Percentiles rank a stretch among this genome's conserved stretches.
Evolutionary conservation across 2,888 invertebrate species (phyloP).

Genomic region (Diarsia rubi): DNA sequence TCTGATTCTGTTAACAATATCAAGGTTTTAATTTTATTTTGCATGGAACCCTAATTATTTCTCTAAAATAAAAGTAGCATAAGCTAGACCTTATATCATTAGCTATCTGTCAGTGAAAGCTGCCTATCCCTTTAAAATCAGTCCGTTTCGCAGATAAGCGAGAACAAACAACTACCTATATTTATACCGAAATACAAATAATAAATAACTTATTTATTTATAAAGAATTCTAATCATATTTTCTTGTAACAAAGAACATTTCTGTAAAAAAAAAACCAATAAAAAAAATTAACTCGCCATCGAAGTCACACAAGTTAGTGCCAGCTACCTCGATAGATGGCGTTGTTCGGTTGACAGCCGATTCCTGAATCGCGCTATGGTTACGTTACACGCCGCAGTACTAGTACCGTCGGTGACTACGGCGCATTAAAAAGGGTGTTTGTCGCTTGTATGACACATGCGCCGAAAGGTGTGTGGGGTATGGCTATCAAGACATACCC

Average conservation of each 20-base stretch:
- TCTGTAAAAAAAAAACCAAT: not conserved
- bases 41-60: too few species aligned
- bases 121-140: too few species aligned
- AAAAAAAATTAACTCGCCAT: not conserved
- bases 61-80: too few species aligned
- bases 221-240: not conserved
- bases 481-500: constrained; percentile 97
- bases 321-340: constrained; percentile 59
- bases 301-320: constrained; percentile 11
- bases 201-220: too few species aligned
- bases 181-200: not conserved
- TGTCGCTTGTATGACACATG: constrained; percentile 93
- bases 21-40: too few species aligned
- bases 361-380: constrained; percentile 61
- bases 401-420: rapidly evolving
- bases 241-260: not conserved
- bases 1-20: too few species aligned
- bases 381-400: constrained; percentile 37
- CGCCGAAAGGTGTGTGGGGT: constrained; percentile 92
- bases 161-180: not conserved
- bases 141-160: too few species aligned
- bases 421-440: constrained; percentile 92
- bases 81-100: too few species aligned
- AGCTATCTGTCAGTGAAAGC: too few species aligned
- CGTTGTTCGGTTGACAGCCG: constrained; percentile 36